A percentile compares a stretch with the other conserved stretches of the same genome.
These are phyloP conservation scores for Glyptemys insculpta DNA, from an alignment of 2,797 vertebrate species.

Conservation along the genomic window DNA sequence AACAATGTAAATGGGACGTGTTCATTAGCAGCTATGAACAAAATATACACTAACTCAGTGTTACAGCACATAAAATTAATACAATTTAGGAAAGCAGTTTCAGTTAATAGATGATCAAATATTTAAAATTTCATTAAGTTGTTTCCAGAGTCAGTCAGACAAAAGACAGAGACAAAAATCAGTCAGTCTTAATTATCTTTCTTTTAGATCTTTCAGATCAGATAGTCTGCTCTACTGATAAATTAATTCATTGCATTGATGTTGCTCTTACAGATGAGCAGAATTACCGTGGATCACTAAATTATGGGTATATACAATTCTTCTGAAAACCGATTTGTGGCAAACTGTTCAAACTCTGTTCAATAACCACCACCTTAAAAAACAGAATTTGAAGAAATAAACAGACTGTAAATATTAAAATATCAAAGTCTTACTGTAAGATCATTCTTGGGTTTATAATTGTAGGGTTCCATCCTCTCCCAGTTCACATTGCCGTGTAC, in stretches of 20 bases:
- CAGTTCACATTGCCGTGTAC: slow-evolving; percentile 19
- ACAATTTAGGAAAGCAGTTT: slow-evolving; percentile 70
- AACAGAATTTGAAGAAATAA: background rate
- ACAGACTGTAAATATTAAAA: background rate
- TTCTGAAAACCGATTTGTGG: background rate
- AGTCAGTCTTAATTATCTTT: slow-evolving; percentile 70
- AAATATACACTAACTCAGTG: slow-evolving; percentile 56
- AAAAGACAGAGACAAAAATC: slow-evolving; percentile 68
- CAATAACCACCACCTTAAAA: background rate
- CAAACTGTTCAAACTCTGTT: background rate
- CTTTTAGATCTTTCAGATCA: slow-evolving; percentile 63
- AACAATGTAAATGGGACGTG: slow-evolving; percentile 60
- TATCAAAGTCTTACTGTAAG: background rate
- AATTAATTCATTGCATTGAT: slow-evolving; percentile 48
- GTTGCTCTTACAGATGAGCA: background rate
- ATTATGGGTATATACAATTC: background rate
- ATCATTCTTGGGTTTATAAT: background rate
- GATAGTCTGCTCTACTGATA: slow-evolving; percentile 55
- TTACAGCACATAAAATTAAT: slow-evolving; percentile 72
- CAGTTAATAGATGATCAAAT: slow-evolving; percentile 69
- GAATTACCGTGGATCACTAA: slow-evolving; percentile 9
- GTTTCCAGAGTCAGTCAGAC: slow-evolving; percentile 61
- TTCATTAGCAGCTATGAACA: slow-evolving; percentile 71
- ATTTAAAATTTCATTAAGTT: slow-evolving; percentile 69
- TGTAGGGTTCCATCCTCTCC: slow-evolving; percentile 20